Evolutionary conservation across 2,797 vertebrate species (phyloP).

Genomic region (Arnoldichthys spilopterus): DNA sequence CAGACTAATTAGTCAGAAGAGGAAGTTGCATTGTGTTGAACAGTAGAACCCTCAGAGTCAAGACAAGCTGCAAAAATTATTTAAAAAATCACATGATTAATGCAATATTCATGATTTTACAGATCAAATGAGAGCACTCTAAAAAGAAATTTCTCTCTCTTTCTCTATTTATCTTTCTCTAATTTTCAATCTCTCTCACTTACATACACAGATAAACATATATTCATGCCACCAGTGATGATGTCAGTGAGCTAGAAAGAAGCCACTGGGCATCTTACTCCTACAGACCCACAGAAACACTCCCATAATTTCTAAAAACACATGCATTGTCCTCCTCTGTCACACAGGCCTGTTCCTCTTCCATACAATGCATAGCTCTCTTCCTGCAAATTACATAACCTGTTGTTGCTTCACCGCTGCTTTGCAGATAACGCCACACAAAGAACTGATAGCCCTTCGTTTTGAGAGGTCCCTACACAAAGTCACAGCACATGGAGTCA

Average conservation of each 20-base stretch:
- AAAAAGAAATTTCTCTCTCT: neutral
- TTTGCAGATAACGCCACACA: neutral
- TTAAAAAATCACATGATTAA: too few species aligned
- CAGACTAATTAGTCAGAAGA: neutral
- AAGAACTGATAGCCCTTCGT: neutral
- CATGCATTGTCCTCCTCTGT: neutral
- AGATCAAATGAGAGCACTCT: neutral
- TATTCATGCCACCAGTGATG: too few species aligned
- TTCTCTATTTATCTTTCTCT: too few species aligned
- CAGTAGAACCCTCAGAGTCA: neutral
- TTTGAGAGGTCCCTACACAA: neutral
- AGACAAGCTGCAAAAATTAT: neutral
- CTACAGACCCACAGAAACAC: neutral
- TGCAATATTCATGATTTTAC: neutral
- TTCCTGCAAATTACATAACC: constrained; percentile 1
- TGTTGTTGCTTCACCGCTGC: neutral
- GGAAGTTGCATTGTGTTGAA: too few species aligned
- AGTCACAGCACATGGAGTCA: neutral
- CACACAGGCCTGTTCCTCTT: neutral
- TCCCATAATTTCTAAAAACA: neutral
- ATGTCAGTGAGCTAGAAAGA: neutral
- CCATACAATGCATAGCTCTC: constrained; percentile 7
- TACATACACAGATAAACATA: too few species aligned
- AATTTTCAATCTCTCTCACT: too few species aligned
- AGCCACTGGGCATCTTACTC: neutral